A percentile compares a stretch with the other conserved stretches of the same genome.
These are phyloP conservation scores for Adelognathus sp. DNA, from an alignment of 2,888 invertebrate species.

Conservation along the genomic window DNA sequence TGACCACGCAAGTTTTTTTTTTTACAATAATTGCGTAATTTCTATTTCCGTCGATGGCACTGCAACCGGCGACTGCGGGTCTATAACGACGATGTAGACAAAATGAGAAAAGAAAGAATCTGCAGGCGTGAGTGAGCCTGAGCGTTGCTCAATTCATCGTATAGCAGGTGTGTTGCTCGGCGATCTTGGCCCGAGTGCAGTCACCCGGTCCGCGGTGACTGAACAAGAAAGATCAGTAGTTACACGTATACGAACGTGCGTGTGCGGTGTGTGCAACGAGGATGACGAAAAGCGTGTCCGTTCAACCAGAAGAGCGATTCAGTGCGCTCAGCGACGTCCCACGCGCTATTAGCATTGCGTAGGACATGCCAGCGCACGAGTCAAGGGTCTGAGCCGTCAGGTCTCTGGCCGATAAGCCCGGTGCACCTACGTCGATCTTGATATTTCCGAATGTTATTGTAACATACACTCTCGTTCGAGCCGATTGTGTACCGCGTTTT, in stretches of 20 bases:
- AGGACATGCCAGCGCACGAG: slow-evolving; percentile 48
- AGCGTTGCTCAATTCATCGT: slow-evolving; percentile 42
- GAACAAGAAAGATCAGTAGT: neutral
- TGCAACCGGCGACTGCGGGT: neutral
- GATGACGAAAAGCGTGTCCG: slow-evolving; percentile 53
- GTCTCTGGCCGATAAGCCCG: slow-evolving; percentile 16
- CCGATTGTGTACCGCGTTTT: neutral
- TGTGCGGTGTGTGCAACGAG: slow-evolving; percentile 24
- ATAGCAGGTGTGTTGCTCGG: slow-evolving; percentile 52
- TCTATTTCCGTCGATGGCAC: neutral
- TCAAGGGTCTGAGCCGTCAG: slow-evolving; percentile 16
- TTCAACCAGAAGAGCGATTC: slow-evolving; percentile 58
- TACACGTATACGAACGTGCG: too few species aligned
- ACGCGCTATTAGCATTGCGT: slow-evolving; percentile 68
- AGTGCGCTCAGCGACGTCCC: slow-evolving; percentile 62
- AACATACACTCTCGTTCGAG: neutral
- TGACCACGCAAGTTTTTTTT: neutral
- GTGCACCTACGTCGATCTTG: slow-evolving; percentile 31
- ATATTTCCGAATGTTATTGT: slow-evolving; percentile 19
- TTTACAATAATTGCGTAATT: neutral
- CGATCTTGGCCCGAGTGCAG: slow-evolving; percentile 8
- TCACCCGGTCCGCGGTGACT: slow-evolving; percentile 27
- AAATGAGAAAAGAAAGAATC: neutral
- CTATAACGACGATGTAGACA: neutral
- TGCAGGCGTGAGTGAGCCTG: slow-evolving; percentile 15